These are phyloP conservation scores for Oncorhynchus nerka DNA, from an alignment of 2,113 vertebrate species.

Conservation along the genomic window DNA sequence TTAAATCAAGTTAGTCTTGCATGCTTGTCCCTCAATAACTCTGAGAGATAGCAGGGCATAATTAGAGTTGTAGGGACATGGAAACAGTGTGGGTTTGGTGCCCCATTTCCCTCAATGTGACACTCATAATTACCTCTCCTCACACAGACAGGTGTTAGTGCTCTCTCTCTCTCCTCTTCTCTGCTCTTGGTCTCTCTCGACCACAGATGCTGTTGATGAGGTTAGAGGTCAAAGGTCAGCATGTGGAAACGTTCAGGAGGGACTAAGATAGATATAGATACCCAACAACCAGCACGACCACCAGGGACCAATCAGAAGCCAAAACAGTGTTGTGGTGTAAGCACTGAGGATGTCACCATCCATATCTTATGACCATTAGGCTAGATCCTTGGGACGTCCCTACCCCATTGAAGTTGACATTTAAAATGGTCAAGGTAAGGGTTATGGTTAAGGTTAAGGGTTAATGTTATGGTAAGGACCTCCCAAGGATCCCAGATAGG, in stretches of 20 bases:
- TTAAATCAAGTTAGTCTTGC: not conserved
- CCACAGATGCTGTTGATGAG: not conserved
- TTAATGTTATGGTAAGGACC: too few species aligned
- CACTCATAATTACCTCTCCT: constrained; percentile 1
- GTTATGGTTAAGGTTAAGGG: not conserved
- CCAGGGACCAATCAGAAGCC: not conserved
- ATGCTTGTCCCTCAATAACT: not conserved
- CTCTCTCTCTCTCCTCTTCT: not conserved
- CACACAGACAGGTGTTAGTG: constrained; percentile 6
- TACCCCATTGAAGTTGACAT: too few species aligned
- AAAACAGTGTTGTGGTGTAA: not conserved
- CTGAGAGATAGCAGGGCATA: not conserved
- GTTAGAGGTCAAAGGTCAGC: not conserved
- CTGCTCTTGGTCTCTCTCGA: not conserved
- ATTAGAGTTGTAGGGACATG: not conserved
- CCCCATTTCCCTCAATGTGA: constrained; percentile 1
- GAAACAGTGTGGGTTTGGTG: not conserved
- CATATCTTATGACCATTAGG: not conserved
- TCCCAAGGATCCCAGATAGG: too few species aligned
- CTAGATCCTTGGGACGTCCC: not conserved
- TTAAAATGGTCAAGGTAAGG: not conserved
- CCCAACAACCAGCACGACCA: not conserved
- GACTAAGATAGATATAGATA: not conserved
- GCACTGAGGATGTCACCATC: not conserved
- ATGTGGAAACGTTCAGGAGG: not conserved